phyloP scores from a whole-genome alignment of 2,888 invertebrate genomes.

The Adelphocoris suturalis region DNA sequence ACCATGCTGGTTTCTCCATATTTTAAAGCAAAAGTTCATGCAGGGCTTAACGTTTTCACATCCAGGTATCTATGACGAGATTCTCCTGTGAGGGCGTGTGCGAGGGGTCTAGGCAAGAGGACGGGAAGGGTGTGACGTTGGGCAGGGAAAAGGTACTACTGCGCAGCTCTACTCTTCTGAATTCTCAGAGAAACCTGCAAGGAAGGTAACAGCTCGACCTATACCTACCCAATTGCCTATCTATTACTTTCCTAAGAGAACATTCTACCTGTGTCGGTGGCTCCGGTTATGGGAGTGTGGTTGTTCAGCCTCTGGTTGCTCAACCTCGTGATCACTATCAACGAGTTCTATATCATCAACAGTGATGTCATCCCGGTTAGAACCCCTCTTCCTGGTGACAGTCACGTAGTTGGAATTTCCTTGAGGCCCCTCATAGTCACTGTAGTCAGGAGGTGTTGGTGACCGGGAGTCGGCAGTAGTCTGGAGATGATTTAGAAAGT shows the following conservation, averaged over 20 bases:
- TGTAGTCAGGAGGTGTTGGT: slow-evolving; percentile 60
- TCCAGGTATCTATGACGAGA: no score
- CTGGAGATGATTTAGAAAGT: slow-evolving; percentile 54
- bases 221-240: no score
- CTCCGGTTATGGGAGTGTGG: background rate
- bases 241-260: background rate
- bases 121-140: no score
- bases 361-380: slow-evolving; percentile 60
- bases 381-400: slow-evolving; percentile 46
- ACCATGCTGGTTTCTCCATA: no score
- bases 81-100: no score
- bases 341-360: slow-evolving; percentile 54
- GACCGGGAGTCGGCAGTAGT: slow-evolving; percentile 61
- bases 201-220: no score
- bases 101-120: no score
- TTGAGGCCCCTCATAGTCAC: slow-evolving; percentile 46
- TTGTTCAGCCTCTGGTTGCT: background rate
- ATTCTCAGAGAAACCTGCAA: no score
- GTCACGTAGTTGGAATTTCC: slow-evolving; percentile 59
- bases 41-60: no score
- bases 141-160: no score
- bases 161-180: no score
- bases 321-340: slow-evolving; percentile 28
- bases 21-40: no score
- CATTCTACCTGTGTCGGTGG: background rate